Percentiles rank a stretch among this genome's conserved stretches.
Evolutionary conservation across 2,797 vertebrate species (phyloP).

Genomic region (Malacoctenus gilli): DNA sequence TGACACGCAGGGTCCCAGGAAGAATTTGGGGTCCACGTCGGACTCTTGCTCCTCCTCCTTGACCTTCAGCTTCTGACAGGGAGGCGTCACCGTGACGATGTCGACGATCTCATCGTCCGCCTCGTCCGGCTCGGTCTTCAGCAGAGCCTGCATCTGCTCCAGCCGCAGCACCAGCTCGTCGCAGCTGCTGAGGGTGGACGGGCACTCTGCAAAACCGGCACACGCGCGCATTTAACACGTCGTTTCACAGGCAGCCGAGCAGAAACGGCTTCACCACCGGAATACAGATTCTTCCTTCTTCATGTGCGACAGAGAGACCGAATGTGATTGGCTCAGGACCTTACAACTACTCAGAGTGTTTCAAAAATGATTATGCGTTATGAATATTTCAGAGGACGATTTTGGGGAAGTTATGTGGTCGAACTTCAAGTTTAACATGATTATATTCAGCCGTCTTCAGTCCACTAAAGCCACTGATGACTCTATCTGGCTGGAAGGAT

Average conservation of each 20-base stretch:
- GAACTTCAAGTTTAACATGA: too few relatives aligned
- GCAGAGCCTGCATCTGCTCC: constrained; percentile 91
- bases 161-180: constrained; percentile 88
- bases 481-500: too few relatives aligned
- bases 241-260: too few relatives aligned
- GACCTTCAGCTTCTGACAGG: constrained; percentile 84
- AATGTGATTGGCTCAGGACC: too few relatives aligned
- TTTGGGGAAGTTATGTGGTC: too few relatives aligned
- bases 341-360: too few relatives aligned
- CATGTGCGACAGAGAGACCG: too few relatives aligned
- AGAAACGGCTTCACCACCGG: not conserved
- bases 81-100: constrained; percentile 83
- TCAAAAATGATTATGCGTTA: too few relatives aligned
- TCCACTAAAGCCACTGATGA: too few relatives aligned
- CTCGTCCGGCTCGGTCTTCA: constrained; percentile 91
- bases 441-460: too few relatives aligned
- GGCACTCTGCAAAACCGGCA: constrained; percentile 91
- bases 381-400: too few relatives aligned
- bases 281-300: too few relatives aligned
- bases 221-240: constrained; percentile 18
- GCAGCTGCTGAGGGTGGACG: constrained; percentile 86
- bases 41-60: constrained; percentile 93
- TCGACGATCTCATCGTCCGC: constrained; percentile 89
- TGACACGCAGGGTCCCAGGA: constrained; percentile 83
- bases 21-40: constrained; percentile 89